phyloP scores from a whole-genome alignment of 2,888 invertebrate species.

The Toxonevra muliebris region DNA sequence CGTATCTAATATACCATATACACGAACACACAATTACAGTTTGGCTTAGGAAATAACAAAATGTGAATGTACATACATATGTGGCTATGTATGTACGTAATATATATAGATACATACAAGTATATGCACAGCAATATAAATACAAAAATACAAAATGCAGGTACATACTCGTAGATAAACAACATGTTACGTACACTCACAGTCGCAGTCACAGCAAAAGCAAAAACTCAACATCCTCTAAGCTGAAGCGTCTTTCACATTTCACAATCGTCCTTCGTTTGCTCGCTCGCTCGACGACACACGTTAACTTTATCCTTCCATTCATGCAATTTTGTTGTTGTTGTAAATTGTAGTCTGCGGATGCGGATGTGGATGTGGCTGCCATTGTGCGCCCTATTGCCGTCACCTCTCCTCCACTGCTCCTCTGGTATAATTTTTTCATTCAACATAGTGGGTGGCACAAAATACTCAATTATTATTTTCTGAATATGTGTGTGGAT shows the following conservation, averaged over 20 bases:
- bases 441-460: not conserved
- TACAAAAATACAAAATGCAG: no score
- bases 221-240: no score
- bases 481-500: conserved; percentile 12
- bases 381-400: conserved; percentile 26
- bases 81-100: not conserved
- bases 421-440: conserved; percentile 6
- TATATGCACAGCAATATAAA: no score
- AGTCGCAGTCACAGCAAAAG: no score
- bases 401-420: conserved; percentile 14
- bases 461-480: conserved; percentile 4
- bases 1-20: conserved; percentile 11
- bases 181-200: no score
- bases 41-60: not conserved
- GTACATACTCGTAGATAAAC: no score
- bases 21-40: conserved; percentile 5
- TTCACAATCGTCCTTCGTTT: no score
- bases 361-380: conserved; percentile 22
- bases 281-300: not conserved
- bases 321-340: conserved; percentile 23
- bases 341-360: conserved; percentile 14
- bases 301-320: conserved; percentile 12
- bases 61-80: not conserved
- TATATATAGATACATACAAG: not conserved
- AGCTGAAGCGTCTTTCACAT: no score